These are phyloP conservation scores for Eupithecia inturbata DNA, from an alignment of 2,888 invertebrate genomes.

Conservation along the genomic window DNA sequence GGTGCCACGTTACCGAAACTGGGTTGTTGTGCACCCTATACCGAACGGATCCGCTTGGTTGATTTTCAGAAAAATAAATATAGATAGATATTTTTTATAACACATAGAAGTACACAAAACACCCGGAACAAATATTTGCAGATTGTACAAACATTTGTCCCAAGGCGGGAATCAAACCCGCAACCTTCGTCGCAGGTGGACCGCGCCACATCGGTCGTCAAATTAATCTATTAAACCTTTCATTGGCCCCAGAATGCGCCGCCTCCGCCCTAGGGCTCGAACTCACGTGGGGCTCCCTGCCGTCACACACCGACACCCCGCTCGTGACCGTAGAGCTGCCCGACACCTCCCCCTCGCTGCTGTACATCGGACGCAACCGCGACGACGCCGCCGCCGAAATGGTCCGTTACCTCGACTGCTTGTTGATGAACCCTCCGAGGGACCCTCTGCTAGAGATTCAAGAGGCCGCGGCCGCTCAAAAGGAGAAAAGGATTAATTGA, in stretches of 20 bases:
- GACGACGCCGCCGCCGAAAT: conserved; percentile 20
- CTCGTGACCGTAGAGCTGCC: conserved; percentile 15
- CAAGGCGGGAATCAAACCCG: too few relatives aligned
- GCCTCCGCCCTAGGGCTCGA: conserved; percentile 21
- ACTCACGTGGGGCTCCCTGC: conserved; percentile 8
- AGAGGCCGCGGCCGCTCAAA: not conserved
- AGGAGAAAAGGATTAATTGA: not conserved
- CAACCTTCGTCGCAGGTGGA: too few relatives aligned
- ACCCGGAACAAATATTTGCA: too few relatives aligned
- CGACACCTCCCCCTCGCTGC: conserved; percentile 6
- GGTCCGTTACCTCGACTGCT: conserved; percentile 12
- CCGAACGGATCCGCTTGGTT: too few relatives aligned
- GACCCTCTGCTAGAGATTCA: conserved; percentile 1
- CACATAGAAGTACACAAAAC: too few relatives aligned
- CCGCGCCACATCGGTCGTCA: too few relatives aligned
- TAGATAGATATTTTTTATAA: too few relatives aligned
- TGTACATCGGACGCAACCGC: conserved; percentile 17
- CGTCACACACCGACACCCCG: not conserved
- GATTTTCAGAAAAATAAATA: too few relatives aligned
- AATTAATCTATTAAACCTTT: too few relatives aligned
- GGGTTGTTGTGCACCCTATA: too few relatives aligned
- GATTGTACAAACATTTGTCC: too few relatives aligned
- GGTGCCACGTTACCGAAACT: too few relatives aligned
- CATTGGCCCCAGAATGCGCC: conserved; percentile 10
- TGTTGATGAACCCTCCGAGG: not conserved